phyloP scores from a whole-genome alignment of 2,113 vertebrate species.

The Pionites leucogaster region DNA sequence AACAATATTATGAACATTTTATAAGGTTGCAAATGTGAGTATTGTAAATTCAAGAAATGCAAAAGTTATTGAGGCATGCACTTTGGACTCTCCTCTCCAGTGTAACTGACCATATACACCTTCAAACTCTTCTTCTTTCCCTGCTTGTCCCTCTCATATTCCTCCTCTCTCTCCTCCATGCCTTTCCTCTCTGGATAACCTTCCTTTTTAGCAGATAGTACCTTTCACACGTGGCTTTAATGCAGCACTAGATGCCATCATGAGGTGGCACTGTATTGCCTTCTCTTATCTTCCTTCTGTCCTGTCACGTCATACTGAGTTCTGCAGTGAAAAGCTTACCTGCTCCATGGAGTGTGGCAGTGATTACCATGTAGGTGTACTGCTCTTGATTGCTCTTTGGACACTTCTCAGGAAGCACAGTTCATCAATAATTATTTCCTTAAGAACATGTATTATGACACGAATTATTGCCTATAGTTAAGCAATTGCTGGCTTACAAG shows the following conservation, averaged over 20 bases:
- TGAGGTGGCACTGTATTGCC: neutral
- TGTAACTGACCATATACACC: slow-evolving; percentile 43
- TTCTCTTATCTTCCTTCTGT: neutral
- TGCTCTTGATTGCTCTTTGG: neutral
- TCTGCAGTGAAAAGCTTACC: neutral
- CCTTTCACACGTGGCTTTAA: neutral
- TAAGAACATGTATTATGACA: neutral
- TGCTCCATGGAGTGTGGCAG: neutral
- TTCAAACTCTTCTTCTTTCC: slow-evolving; percentile 22
- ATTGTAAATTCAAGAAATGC: slow-evolving; percentile 66
- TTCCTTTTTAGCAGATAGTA: neutral
- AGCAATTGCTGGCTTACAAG: neutral
- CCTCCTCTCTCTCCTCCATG: neutral
- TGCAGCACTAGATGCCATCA: neutral
- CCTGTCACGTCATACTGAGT: neutral
- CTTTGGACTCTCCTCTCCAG: slow-evolving; percentile 32
- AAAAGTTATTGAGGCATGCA: slow-evolving; percentile 57
- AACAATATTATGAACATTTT: slow-evolving; percentile 63
- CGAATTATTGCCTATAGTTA: neutral
- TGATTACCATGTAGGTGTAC: neutral
- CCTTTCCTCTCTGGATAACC: neutral
- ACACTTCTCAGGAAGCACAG: neutral
- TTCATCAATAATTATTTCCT: neutral
- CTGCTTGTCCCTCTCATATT: neutral
- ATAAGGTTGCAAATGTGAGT: slow-evolving; percentile 61